phyloP scores from a whole-genome alignment of 2,888 invertebrate genomes.

The Steinernema scapterisci region DNA sequence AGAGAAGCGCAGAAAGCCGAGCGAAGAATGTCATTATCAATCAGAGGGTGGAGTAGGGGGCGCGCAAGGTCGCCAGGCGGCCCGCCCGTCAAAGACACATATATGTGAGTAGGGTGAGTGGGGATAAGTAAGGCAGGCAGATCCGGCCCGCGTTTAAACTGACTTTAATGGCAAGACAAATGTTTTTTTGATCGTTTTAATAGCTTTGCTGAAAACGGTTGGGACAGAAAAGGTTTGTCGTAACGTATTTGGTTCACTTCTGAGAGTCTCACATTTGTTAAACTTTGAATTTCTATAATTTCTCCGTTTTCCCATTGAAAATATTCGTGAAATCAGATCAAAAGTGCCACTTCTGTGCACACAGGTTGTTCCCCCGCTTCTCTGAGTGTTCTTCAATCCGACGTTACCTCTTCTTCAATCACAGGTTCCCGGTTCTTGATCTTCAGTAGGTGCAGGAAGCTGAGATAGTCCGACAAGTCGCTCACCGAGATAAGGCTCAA shows the following conservation, averaged over 20 bases:
- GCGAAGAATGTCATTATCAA: slow-evolving; percentile 31
- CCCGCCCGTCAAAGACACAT: slow-evolving; percentile 31
- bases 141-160: background rate
- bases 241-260: background rate
- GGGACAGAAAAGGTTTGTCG: background rate
- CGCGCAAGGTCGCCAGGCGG: slow-evolving; percentile 30
- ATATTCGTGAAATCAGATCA: too few species aligned
- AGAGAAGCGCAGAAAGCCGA: slow-evolving; percentile 29
- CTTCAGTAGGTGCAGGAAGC: slow-evolving; percentile 25
- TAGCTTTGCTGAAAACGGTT: slow-evolving; percentile 7
- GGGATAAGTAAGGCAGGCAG: slow-evolving; percentile 19
- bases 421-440: slow-evolving; percentile 25
- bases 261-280: too few species aligned
- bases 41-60: slow-evolving; percentile 28
- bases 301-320: too few species aligned
- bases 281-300: background rate
- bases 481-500: slow-evolving; percentile 21
- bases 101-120: slow-evolving; percentile 27
- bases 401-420: slow-evolving; percentile 27
- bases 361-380: too few species aligned
- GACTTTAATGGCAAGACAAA: slow-evolving; percentile 13
- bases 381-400: too few species aligned
- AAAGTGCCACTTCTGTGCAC: too few species aligned
- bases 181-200: slow-evolving; percentile 12
- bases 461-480: slow-evolving; percentile 29